phyloP scores from a whole-genome alignment of 2,888 invertebrate genomes.

The Chesias legatella region DNA sequence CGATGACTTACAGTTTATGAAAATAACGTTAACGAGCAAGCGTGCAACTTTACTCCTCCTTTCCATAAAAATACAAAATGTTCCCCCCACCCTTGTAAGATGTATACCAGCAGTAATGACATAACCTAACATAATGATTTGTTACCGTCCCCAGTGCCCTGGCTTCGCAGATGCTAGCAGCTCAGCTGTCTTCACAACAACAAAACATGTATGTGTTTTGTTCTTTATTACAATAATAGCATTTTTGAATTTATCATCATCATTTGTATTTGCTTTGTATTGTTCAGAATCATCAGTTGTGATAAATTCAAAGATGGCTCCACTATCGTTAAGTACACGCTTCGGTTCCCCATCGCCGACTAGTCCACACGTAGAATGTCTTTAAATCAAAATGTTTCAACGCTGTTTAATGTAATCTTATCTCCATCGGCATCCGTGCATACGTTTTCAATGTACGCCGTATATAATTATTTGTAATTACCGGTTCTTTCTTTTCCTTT shows the following conservation, averaged over 20 bases:
- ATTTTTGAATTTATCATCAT: conserved; percentile 53
- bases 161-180: conserved; percentile 97
- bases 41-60: conserved; percentile 57
- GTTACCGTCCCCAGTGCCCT: conserved; percentile 93
- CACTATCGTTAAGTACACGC: conserved; percentile 71
- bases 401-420: conserved; percentile 75
- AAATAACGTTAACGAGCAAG: conserved; percentile 27
- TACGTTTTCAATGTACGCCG: conserved; percentile 71
- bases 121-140: conserved; percentile 67
- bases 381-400: conserved; percentile 80
- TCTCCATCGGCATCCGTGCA: conserved; percentile 72
- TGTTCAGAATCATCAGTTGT: conserved; percentile 25
- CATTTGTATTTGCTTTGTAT: neutral
- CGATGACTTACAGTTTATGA: too few relatives aligned
- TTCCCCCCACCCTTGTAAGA: conserved; percentile 9
- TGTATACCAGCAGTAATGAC: conserved; percentile 20
- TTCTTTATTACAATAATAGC: conserved; percentile 58
- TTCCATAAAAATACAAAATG: neutral
- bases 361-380: conserved; percentile 68
- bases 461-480: conserved; percentile 77
- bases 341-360: conserved; percentile 58
- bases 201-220: conserved; percentile 94
- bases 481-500: conserved; percentile 74
- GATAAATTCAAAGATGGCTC: conserved; percentile 67
- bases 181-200: conserved; percentile 95